phyloP scores from a whole-genome alignment of 2,797 vertebrate genomes.

The Sebastes hopkinsi region DNA sequence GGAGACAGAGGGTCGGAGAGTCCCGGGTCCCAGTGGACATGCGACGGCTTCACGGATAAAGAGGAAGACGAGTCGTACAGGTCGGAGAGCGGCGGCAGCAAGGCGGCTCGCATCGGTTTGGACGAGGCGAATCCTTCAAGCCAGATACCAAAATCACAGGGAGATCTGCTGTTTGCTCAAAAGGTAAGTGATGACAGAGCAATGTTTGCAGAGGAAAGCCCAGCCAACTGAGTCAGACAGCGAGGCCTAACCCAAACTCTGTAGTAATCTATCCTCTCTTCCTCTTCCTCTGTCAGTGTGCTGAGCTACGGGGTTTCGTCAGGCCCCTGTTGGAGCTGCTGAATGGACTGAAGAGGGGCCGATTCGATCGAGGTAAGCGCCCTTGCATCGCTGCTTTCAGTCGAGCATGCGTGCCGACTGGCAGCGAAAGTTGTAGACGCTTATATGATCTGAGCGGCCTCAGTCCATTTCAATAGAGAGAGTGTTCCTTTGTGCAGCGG shows the following conservation, averaged over 20 bases:
- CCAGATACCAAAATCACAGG: slow-evolving; percentile 72
- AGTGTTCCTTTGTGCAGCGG: slow-evolving; percentile 17
- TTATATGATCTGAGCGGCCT: slow-evolving; percentile 21
- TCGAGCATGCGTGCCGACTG: neutral
- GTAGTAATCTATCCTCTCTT: slow-evolving; percentile 57
- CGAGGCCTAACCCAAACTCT: slow-evolving; percentile 15
- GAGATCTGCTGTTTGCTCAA: slow-evolving; percentile 89
- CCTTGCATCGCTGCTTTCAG: slow-evolving; percentile 8
- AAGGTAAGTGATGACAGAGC: slow-evolving; percentile 82
- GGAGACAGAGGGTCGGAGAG: slow-evolving; percentile 40
- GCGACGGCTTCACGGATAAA: slow-evolving; percentile 67
- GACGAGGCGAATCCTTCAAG: neutral
- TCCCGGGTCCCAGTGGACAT: slow-evolving; percentile 76
- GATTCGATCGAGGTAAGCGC: slow-evolving; percentile 89
- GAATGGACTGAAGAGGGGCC: slow-evolving; percentile 89
- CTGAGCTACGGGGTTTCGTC: slow-evolving; percentile 91
- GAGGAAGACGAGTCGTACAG: slow-evolving; percentile 57
- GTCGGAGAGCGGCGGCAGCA: slow-evolving; percentile 15
- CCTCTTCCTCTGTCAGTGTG: slow-evolving; percentile 82
- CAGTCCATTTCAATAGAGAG: neutral
- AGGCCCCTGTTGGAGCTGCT: slow-evolving; percentile 89
- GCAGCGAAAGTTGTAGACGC: slow-evolving; percentile 14
- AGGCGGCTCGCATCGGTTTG: slow-evolving; percentile 9
- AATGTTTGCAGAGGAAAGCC: slow-evolving; percentile 4
- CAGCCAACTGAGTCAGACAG: slow-evolving; percentile 32